phyloP scores from a whole-genome alignment of 2,797 vertebrate genomes.

The Macropus fuliginosus region DNA sequence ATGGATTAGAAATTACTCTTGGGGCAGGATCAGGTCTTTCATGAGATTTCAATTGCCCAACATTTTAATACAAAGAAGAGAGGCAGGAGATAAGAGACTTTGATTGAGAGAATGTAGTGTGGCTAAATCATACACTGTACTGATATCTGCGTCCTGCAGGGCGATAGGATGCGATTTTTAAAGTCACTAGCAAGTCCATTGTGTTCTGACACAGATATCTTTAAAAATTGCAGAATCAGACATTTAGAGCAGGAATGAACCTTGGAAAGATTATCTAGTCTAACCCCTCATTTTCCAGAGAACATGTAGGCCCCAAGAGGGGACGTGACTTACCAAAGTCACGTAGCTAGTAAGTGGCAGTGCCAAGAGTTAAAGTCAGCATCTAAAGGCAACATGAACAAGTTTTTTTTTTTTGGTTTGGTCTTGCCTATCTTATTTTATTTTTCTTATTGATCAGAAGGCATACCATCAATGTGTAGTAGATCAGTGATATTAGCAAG shows the following conservation, averaged over 20 bases:
- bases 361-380: neutral
- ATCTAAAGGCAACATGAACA: neutral
- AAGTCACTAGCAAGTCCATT: neutral
- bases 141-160: neutral
- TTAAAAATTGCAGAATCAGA: slow-evolving; percentile 48
- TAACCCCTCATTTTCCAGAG: neutral
- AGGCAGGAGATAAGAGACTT: slow-evolving; percentile 10
- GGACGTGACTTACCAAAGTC: neutral
- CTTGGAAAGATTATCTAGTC: neutral
- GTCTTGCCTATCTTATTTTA: slow-evolving; percentile 45
- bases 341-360: neutral
- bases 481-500: neutral
- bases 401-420: slow-evolving; percentile 40
- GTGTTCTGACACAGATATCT: slow-evolving; percentile 23
- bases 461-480: neutral
- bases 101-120: slow-evolving; percentile 3
- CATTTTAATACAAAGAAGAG: slow-evolving; percentile 36
- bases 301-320: neutral
- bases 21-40: neutral
- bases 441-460: slow-evolving; percentile 51
- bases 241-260: neutral
- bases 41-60: slow-evolving; percentile 21
- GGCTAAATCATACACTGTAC: slow-evolving; percentile 15
- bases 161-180: neutral
- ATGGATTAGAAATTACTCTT: neutral